Evolutionary conservation across 1,140 invertebrate genomes (phyloP).

Genomic region (Lepidostoma basale): DNA sequence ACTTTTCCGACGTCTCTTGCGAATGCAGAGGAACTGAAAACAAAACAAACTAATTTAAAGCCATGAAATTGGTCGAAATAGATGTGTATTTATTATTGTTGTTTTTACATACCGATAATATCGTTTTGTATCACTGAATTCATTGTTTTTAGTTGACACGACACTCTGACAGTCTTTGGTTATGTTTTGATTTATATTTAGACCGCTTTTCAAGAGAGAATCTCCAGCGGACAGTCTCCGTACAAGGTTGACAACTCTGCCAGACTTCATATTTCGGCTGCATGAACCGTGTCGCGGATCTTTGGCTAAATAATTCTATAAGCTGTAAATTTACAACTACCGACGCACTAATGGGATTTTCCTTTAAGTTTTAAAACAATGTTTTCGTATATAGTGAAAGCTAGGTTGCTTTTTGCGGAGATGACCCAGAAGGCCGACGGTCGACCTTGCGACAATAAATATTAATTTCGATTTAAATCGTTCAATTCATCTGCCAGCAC

Average conservation of each 20-base stretch:
- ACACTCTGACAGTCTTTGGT: slow-evolving; percentile 32
- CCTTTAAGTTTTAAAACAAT: slow-evolving; percentile 28
- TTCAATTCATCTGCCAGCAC: slow-evolving; percentile 7
- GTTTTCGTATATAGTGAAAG: slow-evolving; percentile 28
- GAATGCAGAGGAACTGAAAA: not conserved
- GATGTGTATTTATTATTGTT: too few relatives aligned
- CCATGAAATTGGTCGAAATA: too few relatives aligned
- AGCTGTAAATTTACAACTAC: slow-evolving; percentile 15
- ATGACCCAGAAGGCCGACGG: slow-evolving; percentile 17
- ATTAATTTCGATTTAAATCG: not conserved
- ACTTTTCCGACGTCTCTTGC: too few relatives aligned
- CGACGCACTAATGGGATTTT: slow-evolving; percentile 7
- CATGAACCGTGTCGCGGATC: not conserved
- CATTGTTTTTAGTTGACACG: slow-evolving; percentile 24
- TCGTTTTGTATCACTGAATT: slow-evolving; percentile 21
- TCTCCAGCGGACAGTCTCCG: slow-evolving; percentile 31
- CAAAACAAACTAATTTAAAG: not conserved
- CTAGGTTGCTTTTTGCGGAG: slow-evolving; percentile 22
- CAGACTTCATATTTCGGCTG: slow-evolving; percentile 31
- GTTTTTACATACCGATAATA: slow-evolving; percentile 32
- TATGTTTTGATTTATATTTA: slow-evolving; percentile 36
- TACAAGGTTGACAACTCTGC: slow-evolving; percentile 26
- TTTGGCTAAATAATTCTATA: slow-evolving; percentile 14
- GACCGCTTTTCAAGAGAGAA: slow-evolving; percentile 23
- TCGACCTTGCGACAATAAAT: slow-evolving; percentile 30